Evolutionary conservation across 2,113 vertebrate species (phyloP), one percentile per base, ranked within the genome.

Genomic region (Numida meleagris): DNA sequence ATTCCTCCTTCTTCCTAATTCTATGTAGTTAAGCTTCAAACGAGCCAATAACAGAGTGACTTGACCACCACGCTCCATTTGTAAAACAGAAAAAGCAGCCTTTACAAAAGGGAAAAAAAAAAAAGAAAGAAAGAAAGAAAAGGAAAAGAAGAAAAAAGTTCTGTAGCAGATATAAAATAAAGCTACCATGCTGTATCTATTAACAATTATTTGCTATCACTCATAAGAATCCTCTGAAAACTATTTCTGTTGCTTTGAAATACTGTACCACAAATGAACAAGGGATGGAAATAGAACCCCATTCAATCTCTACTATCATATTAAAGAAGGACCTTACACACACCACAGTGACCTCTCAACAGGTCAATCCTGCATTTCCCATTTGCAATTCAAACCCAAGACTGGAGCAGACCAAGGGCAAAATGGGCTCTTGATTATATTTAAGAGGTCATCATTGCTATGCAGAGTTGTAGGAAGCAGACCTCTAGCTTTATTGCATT

Each of bases 321-420:
- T 98, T 97, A 98, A 97, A 97, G 97, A 97, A 96, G 97, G 98
- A 96, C 97, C 96, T 97, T 97, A 96, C 97, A 97, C 92, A 97
- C 90, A 97, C 96, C 87, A 84, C 70, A 80, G 73, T 96, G 97
- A 98, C 98, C 98, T 97, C 97, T 97, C 97, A 89, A 89, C 89
- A 97, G 97, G 97, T 97, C 96, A 81, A 97, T 95, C 95, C 96
- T 85, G 94, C 96, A 94, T 96, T 97, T 94, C 97, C 96, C 96
- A 98, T 98, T 98, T 98, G 98, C 97, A 98, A 98, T 98, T 98
- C 97, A 98, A 98, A 98, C 97, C 97, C 95, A 93, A 97, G 91
- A 96, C 95, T 81, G 94, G 97, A 97, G 97, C 90, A 94, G 95
- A 95, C 97, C 95, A 95, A 97, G 98, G 98, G 97, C 97, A 96